Conservation (phyloP, 2,797 vertebrate genomes). For the Helicolenus hilgendorfi region DNA sequence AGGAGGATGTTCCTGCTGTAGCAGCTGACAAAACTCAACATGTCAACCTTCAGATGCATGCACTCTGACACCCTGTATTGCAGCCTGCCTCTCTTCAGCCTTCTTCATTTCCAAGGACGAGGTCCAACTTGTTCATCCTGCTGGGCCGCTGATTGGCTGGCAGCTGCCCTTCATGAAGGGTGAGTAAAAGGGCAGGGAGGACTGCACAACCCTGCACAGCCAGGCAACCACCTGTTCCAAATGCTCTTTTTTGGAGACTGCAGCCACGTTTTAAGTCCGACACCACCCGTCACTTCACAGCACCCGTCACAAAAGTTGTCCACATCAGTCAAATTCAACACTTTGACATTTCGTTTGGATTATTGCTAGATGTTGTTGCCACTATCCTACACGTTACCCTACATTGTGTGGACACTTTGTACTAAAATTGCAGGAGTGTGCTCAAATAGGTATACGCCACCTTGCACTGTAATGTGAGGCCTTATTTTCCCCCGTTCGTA, state of each 20-base stretch:
- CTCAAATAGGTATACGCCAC: neutral
- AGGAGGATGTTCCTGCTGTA: neutral
- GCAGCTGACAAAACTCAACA: conserved; percentile 28
- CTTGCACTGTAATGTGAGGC: neutral
- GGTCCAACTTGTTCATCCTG: conserved; percentile 58
- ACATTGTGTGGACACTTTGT: neutral
- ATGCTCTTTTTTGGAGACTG: neutral
- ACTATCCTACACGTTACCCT: neutral
- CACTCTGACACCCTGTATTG: neutral
- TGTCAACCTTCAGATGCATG: conserved; percentile 39
- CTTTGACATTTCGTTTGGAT: neutral
- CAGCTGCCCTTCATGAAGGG: conserved; percentile 55
- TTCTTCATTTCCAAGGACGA: conserved; percentile 58
- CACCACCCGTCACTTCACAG: neutral
- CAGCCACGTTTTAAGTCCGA: neutral
- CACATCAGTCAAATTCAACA: neutral
- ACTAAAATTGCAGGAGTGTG: neutral
- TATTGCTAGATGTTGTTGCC: neutral
- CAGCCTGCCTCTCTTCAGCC: neutral
- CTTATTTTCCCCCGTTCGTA: neutral
- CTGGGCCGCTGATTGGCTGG: conserved; percentile 69
- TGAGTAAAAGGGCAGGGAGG: conserved; percentile 59
- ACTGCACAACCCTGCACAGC: conserved; percentile 34
- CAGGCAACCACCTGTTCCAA: conserved; percentile 43
- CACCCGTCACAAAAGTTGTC: neutral